Evolutionary conservation across 2,888 invertebrate species (phyloP).

Genomic region (Epistrophe grossulariae): DNA sequence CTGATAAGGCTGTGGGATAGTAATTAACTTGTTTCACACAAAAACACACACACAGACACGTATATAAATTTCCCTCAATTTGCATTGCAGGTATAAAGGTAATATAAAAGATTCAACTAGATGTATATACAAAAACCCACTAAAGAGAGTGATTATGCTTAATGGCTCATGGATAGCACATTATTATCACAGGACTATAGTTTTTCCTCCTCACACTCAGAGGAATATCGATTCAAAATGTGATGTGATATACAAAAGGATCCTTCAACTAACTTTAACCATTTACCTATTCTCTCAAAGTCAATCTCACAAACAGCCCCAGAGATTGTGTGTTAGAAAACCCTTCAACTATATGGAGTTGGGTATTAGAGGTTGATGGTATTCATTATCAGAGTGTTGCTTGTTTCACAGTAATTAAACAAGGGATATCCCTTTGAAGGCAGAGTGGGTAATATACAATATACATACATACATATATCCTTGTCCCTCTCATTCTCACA

Average conservation of each 20-base stretch:
- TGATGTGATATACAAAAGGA: background rate
- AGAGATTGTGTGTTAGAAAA: background rate
- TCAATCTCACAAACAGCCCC: background rate
- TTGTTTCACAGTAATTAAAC: constrained; percentile 71
- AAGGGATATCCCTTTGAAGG: constrained; percentile 49
- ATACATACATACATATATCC: background rate
- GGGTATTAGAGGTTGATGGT: constrained; percentile 27
- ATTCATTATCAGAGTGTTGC: constrained; percentile 61
- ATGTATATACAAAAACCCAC: background rate
- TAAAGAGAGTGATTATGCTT: constrained; percentile 41
- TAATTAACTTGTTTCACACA: background rate
- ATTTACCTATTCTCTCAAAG: constrained; percentile 8
- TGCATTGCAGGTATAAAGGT: background rate
- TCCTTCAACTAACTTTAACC: constrained; percentile 11
- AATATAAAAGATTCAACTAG: background rate
- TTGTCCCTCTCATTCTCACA: constrained; percentile 14
- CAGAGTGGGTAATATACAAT: background rate
- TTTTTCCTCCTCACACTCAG: constrained; percentile 9
- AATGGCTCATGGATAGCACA: constrained; percentile 49
- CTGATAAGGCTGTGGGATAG: background rate
- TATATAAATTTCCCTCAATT: background rate
- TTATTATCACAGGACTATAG: constrained; percentile 48
- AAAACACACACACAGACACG: background rate
- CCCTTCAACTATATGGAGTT: constrained; percentile 5
- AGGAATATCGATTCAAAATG: constrained; percentile 40